These are phyloP conservation scores for Lottia scabra DNA, from an alignment of 2,888 invertebrate species.

Conservation along the genomic window DNA sequence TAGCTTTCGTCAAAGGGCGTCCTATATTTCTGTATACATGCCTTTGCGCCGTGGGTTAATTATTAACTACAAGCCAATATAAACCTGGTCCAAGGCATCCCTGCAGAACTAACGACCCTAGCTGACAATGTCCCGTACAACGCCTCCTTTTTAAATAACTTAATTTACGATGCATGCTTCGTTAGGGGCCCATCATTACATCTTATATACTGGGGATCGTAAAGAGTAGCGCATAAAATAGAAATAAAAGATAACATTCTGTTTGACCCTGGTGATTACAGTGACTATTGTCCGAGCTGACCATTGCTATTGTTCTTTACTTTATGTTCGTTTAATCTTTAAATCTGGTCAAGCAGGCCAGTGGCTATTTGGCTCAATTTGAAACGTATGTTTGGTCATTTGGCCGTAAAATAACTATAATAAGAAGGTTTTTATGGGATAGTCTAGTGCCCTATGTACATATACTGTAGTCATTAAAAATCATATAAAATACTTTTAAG, in stretches of 20 bases:
- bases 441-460: no score
- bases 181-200: background rate
- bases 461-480: no score
- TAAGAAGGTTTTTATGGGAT: no score
- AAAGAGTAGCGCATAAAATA: background rate
- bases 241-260: background rate
- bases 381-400: background rate
- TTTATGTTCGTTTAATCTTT: background rate
- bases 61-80: background rate
- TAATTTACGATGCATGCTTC: background rate
- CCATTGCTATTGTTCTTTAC: background rate
- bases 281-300: background rate
- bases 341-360: constrained; percentile 2
- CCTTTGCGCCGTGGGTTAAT: background rate
- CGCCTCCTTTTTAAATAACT: background rate
- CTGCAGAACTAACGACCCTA: constrained; percentile 1
- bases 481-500: no score
- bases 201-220: background rate
- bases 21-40: no score
- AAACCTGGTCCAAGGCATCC: background rate
- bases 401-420: no score
- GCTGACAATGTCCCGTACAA: background rate
- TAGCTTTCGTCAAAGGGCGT: no score
- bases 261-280: background rate
- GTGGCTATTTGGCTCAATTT: background rate